These are phyloP conservation scores for Rhadinocentrus ornatus DNA, from an alignment of 2,797 vertebrate species.

Conservation along the genomic window DNA sequence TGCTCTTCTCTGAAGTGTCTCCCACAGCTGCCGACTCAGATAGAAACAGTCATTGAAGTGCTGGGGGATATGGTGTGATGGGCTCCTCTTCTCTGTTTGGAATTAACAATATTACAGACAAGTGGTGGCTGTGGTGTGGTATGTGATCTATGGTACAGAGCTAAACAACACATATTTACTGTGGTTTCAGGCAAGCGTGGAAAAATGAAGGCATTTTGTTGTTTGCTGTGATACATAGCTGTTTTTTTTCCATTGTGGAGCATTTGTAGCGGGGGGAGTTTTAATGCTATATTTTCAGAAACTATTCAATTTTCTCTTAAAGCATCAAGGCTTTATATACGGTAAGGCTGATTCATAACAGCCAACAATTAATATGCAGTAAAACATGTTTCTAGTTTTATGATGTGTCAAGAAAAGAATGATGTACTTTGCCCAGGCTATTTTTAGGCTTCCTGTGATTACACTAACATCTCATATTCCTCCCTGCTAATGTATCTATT, in stretches of 20 bases:
- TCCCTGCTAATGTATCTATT: constrained; percentile 34
- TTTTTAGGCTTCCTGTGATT: constrained; percentile 16
- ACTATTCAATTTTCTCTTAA: constrained; percentile 26
- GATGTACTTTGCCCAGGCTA: background rate
- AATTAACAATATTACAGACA: constrained; percentile 46
- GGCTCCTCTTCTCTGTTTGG: constrained; percentile 44
- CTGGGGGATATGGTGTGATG: constrained; percentile 25
- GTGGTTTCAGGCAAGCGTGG: constrained; percentile 28
- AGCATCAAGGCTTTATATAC: constrained; percentile 6
- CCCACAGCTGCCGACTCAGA: constrained; percentile 72
- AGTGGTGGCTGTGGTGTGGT: constrained; percentile 37
- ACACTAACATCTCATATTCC: background rate
- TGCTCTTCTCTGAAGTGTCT: constrained; percentile 73
- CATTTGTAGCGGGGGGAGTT: constrained; percentile 21
- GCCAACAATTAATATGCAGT: constrained; percentile 16
- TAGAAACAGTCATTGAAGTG: constrained; percentile 69
- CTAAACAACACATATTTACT: constrained; percentile 43
- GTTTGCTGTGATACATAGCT: constrained; percentile 4
- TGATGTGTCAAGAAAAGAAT: background rate
- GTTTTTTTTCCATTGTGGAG: constrained; percentile 16
- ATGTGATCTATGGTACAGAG: constrained; percentile 27
- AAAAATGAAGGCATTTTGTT: constrained; percentile 9
- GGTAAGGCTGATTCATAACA: constrained; percentile 19
- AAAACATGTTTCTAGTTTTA: constrained; percentile 3
- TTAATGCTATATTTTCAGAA: constrained; percentile 14